Conservation (phyloP, 2,797 vertebrate genomes). For the Coilia nasus region DNA sequence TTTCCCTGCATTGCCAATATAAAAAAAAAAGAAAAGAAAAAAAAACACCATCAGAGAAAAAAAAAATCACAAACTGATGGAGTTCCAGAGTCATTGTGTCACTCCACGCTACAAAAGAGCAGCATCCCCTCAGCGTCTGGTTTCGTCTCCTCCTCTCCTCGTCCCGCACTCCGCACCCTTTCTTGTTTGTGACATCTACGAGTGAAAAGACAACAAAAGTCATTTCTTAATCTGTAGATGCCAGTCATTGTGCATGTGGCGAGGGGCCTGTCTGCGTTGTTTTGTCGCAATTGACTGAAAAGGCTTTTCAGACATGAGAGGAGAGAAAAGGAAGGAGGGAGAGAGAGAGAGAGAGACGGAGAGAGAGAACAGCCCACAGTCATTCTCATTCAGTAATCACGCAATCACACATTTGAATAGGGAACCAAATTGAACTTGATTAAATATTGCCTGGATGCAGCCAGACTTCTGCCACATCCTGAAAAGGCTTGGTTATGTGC, state of each 20-base stretch:
- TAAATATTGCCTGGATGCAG: conserved; percentile 75
- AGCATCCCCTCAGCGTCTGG: conserved; percentile 67
- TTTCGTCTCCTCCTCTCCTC: conserved; percentile 58
- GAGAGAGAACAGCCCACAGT: conserved; percentile 68
- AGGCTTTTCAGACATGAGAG: conserved; percentile 49
- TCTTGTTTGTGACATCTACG: conserved; percentile 81
- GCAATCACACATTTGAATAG: conserved; percentile 68
- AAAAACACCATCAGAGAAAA: conserved; percentile 30
- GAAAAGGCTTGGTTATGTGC: conserved; percentile 69
- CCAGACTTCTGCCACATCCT: conserved; percentile 67
- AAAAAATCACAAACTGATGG: conserved; percentile 39
- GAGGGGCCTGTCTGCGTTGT: conserved; percentile 49
- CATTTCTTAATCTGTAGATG: conserved; percentile 79
- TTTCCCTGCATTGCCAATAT: conserved; percentile 72
- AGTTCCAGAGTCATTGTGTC: conserved; percentile 85
- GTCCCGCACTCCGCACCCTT: conserved; percentile 64
- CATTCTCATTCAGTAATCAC: conserved; percentile 67
- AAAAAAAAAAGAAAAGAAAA: conserved; percentile 60
- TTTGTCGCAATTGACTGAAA: conserved; percentile 50
- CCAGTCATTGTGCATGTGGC: conserved; percentile 71
- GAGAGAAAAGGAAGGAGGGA: not conserved
- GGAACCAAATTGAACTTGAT: conserved; percentile 75
- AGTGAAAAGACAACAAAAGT: conserved; percentile 84
- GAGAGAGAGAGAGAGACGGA: conserved; percentile 4
- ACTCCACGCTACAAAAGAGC: conserved; percentile 75